Percentiles rank a stretch among this genome's conserved stretches.
Evolutionary conservation across 53 echinoderm and acorn worm species (phyloP).

Genomic region (Holothuria leucospilota): DNA sequence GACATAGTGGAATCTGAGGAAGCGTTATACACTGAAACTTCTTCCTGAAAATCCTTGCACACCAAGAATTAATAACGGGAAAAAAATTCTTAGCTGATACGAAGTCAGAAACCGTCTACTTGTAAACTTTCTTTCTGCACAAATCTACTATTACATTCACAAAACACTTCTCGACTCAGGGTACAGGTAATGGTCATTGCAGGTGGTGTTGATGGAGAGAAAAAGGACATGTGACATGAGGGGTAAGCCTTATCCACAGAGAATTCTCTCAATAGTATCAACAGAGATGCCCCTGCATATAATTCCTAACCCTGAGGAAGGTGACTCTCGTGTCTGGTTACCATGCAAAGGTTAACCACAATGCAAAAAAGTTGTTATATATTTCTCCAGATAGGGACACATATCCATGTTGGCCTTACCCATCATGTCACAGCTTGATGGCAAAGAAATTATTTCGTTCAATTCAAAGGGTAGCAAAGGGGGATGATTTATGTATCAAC

Average conservation of each 20-base stretch:
- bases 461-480: slow-evolving; percentile 20
- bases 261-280: background rate
- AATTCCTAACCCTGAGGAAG: slow-evolving; percentile 1
- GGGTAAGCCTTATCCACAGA: no score
- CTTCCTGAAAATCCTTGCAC: background rate
- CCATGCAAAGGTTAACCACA: slow-evolving; percentile 21
- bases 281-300: background rate
- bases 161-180: no score
- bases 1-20: slow-evolving; percentile 21
- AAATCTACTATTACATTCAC: background rate
- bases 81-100: background rate
- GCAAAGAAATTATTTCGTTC: background rate
- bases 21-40: background rate
- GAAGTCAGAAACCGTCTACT: slow-evolving; percentile 1
- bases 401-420: slow-evolving; percentile 33
- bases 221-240: no score
- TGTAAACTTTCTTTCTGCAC: background rate
- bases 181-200: no score
- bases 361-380: no score
- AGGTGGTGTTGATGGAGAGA: no score
- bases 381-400: slow-evolving; percentile 32
- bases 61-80: background rate
- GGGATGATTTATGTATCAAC: slow-evolving; percentile 11
- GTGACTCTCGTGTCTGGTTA: slow-evolving; percentile 36
- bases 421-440: background rate